These are phyloP conservation scores for Augochlorella aurata DNA, from an alignment of 2,888 invertebrate species.

Conservation along the genomic window DNA sequence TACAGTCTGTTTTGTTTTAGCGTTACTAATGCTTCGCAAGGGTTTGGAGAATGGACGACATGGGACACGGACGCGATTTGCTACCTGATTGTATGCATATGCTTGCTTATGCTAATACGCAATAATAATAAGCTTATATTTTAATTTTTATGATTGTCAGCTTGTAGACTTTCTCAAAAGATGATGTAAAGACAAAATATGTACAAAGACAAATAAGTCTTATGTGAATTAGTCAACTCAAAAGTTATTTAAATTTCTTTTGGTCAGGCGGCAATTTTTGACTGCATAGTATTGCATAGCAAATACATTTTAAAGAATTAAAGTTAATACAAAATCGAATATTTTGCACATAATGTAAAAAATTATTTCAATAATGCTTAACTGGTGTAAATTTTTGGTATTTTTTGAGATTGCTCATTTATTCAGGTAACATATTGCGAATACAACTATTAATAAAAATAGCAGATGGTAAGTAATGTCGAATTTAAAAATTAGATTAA, in stretches of 20 bases:
- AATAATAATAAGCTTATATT: slow-evolving; percentile 38
- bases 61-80: slow-evolving; percentile 27
- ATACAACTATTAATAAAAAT: neutral
- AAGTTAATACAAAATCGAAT: no score
- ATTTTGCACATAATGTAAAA: neutral
- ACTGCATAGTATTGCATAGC: neutral
- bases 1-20: slow-evolving; percentile 58
- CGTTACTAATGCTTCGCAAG: slow-evolving; percentile 50
- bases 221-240: neutral
- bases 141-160: neutral
- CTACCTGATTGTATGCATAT: slow-evolving; percentile 39
- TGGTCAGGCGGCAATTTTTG: neutral
- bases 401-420: neutral
- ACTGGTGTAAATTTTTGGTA: neutral
- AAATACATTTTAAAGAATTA: no score
- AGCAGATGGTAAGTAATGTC: slow-evolving; percentile 16
- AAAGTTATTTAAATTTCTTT: neutral
- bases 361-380: neutral
- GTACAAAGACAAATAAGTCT: no score
- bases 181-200: slow-evolving; percentile 13
- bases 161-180: neutral
- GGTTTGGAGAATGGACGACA: slow-evolving; percentile 22
- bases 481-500: slow-evolving; percentile 10
- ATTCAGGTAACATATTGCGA: slow-evolving; percentile 18
- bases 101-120: slow-evolving; percentile 37